phyloP scores from a whole-genome alignment of 37 sponge, comb jelly and placozoan genomes.

The Mnemiopsis leidyi region DNA sequence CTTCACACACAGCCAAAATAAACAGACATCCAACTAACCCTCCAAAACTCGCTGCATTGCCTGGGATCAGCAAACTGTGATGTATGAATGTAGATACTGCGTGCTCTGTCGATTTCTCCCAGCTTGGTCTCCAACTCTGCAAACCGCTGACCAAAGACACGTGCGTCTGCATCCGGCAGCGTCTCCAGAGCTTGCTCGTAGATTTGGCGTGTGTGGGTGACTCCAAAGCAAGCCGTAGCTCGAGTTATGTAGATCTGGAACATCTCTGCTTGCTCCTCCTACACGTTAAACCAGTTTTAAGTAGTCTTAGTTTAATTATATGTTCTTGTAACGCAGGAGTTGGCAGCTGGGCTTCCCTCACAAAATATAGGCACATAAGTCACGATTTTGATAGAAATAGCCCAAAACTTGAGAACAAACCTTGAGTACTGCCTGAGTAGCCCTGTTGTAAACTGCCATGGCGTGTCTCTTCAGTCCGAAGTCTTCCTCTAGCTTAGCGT shows the following conservation, averaged over 20 bases:
- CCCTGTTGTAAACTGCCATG: slow-evolving; percentile 95
- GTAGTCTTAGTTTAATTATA: no score
- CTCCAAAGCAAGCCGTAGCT: slow-evolving; percentile 82
- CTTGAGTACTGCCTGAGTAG: slow-evolving; percentile 80
- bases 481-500: slow-evolving; percentile 96
- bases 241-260: slow-evolving; percentile 91
- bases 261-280: slow-evolving; percentile 75
- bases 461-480: slow-evolving; percentile 94
- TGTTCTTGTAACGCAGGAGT: no score
- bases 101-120: slow-evolving; percentile 94
- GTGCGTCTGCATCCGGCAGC: slow-evolving; percentile 81
- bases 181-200: slow-evolving; percentile 94
- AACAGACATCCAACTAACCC: background rate
- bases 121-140: slow-evolving; percentile 86
- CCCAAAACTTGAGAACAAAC: no score
- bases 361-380: no score
- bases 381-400: no score
- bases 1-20: background rate
- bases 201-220: slow-evolving; percentile 94
- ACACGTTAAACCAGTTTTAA: no score
- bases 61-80: slow-evolving; percentile 96
- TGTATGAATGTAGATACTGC: slow-evolving; percentile 86
- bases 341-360: no score
- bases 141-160: slow-evolving; percentile 67
- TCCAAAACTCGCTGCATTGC: slow-evolving; percentile 67